phyloP scores from a whole-genome alignment of 1,140 invertebrate genomes.

The Gonatopus flavifemur region DNA sequence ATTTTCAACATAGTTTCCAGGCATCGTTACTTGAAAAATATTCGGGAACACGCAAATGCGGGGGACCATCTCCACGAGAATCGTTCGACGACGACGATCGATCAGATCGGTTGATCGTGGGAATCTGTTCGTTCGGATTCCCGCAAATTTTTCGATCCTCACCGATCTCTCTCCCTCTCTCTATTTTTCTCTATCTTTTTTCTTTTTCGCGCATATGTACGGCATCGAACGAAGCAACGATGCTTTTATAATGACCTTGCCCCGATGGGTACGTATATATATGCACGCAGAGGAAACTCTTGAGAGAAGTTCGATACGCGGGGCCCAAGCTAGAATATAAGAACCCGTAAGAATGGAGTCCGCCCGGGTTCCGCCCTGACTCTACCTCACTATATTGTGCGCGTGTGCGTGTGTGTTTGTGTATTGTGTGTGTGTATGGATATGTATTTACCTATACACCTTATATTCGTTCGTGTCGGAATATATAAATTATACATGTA shows the following conservation, averaged over 20 bases:
- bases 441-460: neutral
- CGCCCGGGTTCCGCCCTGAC: slow-evolving; percentile 27
- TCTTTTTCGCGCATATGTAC: neutral
- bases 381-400: slow-evolving; percentile 14
- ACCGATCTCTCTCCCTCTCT: neutral
- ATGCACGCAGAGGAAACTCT: neutral
- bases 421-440: neutral
- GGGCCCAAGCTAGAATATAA: neutral
- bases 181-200: neutral
- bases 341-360: slow-evolving; percentile 10
- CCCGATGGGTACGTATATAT: neutral
- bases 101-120: slow-evolving; percentile 22
- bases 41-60: neutral
- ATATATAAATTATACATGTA: slow-evolving; percentile 57
- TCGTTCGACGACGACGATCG: slow-evolving; percentile 5
- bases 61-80: neutral
- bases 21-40: no score
- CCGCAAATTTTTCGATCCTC: slow-evolving; percentile 19
- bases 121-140: slow-evolving; percentile 20
- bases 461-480: slow-evolving; percentile 26
- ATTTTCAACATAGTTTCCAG: no score
- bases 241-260: neutral
- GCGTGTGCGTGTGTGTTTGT: slow-evolving; percentile 8
- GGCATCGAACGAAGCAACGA: neutral
- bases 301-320: neutral